phyloP scores from a whole-genome alignment of 2,888 invertebrate species.

The Drosophila sordidula region DNA sequence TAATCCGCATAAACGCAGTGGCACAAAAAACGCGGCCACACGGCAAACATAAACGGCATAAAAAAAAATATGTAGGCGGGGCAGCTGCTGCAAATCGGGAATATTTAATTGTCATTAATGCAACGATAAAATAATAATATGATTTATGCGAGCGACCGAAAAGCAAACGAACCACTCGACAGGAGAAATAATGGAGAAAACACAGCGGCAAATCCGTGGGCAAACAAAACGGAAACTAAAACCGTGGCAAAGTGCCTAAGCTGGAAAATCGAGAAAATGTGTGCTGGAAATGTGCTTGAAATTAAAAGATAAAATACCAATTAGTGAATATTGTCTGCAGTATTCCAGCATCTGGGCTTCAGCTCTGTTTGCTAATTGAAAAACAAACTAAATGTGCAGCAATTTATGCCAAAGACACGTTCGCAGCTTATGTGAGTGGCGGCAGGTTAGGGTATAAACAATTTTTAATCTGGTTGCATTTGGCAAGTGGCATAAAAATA shows the following conservation, averaged over 20 bases:
- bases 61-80: slow-evolving; percentile 22
- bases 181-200: slow-evolving; percentile 24
- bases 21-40: slow-evolving; percentile 4
- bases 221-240: slow-evolving; percentile 57
- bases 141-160: slow-evolving; percentile 65
- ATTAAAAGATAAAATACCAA: slow-evolving; percentile 77
- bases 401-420: slow-evolving; percentile 71
- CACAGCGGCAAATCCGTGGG: slow-evolving; percentile 38
- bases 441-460: neutral
- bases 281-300: slow-evolving; percentile 41
- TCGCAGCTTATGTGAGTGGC: slow-evolving; percentile 22
- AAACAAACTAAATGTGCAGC: slow-evolving; percentile 64
- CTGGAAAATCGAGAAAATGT: slow-evolving; percentile 13
- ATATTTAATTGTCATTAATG: slow-evolving; percentile 56
- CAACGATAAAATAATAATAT: slow-evolving; percentile 55
- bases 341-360: neutral
- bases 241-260: slow-evolving; percentile 11
- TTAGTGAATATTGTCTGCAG: slow-evolving; percentile 56
- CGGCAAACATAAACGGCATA: slow-evolving; percentile 15
- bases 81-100: slow-evolving; percentile 28
- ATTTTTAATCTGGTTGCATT: slow-evolving; percentile 20
- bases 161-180: slow-evolving; percentile 39
- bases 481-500: slow-evolving; percentile 24
- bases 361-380: slow-evolving; percentile 66
- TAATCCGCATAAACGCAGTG: slow-evolving; percentile 50